Evolutionary conservation across 2,888 invertebrate species (phyloP), one percentile per base, ranked within the genome.

Genomic region (Eledona agricola): DNA sequence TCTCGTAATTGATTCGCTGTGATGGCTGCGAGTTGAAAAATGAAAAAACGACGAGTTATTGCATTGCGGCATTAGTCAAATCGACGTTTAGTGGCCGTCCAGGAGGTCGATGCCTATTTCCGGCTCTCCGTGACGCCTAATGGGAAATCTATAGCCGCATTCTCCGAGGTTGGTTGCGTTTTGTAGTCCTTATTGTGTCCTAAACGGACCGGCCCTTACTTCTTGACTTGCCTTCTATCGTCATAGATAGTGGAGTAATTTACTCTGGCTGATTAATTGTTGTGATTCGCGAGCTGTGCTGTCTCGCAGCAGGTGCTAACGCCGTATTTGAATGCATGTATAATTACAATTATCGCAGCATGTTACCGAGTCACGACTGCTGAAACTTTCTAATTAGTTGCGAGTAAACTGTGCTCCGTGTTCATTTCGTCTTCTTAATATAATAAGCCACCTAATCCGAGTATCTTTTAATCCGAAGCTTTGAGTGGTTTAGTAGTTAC

Each of bases 91-190:
- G 54, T 57, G 56, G 40, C 60, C 50, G 59, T 59, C 58, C 55
- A 40, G 64, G 57, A 58, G 55, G 59, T 59, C 57, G 63, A 56
- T 58, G 55, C 63, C 65, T 62, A 66, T 65, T 66, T 68, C 64
- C 66, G 65, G 61, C 66, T 59, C 64, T 57, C 59, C 62, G 60
- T 59, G 63, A 61, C 54, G 60, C 60, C 67, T 69, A 70, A 70
- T 70, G 69, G 69, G 66, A 69, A 70, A 70, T 68, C 69, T 67
- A 70, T 69, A 68, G 66, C 64, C 58, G 55, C 62, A 63, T 45
- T 45, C 25, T 63, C 63, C 60, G 65, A 59, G 67, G 65, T 59
- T 63, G 63, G 63, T 52, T 64, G 64, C 59, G 60, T 68, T 66
- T 65, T 64, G 67, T 66, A 62, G 65, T 66, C 67, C 65, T 65